phyloP scores from a whole-genome alignment of 2,113 vertebrate species.

The Columba janthina region DNA sequence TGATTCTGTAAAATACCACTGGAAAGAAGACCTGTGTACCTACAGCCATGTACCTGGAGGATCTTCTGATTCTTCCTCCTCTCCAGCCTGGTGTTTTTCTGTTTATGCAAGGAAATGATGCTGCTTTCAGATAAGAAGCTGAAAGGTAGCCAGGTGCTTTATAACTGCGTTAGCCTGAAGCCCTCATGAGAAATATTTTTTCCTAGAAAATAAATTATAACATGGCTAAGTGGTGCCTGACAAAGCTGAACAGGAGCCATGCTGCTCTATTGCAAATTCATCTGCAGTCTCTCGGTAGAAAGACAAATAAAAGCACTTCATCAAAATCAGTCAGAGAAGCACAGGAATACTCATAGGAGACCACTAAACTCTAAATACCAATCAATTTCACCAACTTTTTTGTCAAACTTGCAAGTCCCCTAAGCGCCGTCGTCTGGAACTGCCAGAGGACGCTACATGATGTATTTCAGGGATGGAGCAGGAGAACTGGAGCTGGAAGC shows the following conservation, averaged over 20 bases:
- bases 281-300: constrained; percentile 80
- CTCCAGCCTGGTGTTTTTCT: constrained; percentile 26
- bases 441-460: constrained; percentile 63
- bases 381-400: constrained; percentile 84
- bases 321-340: constrained; percentile 87
- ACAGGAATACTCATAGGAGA: constrained; percentile 79
- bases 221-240: constrained; percentile 84
- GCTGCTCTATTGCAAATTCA: constrained; percentile 82
- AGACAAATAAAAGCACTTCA: constrained; percentile 87
- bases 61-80: not conserved
- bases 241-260: constrained; percentile 84
- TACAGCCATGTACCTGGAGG: not conserved
- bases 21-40: not conserved
- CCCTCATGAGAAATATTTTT: constrained; percentile 83
- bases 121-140: constrained; percentile 70
- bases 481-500: not conserved
- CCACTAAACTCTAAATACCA: constrained; percentile 84
- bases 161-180: constrained; percentile 81
- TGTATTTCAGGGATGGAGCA: not conserved
- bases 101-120: constrained; percentile 59
- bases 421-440: constrained; percentile 66
- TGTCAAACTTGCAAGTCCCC: constrained; percentile 78
- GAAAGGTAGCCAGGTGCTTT: constrained; percentile 82
- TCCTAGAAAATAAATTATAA: constrained; percentile 87
- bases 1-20: not conserved